phyloP scores from a whole-genome alignment of 1,140 invertebrate genomes.

The Conopomorpha cramerella region DNA sequence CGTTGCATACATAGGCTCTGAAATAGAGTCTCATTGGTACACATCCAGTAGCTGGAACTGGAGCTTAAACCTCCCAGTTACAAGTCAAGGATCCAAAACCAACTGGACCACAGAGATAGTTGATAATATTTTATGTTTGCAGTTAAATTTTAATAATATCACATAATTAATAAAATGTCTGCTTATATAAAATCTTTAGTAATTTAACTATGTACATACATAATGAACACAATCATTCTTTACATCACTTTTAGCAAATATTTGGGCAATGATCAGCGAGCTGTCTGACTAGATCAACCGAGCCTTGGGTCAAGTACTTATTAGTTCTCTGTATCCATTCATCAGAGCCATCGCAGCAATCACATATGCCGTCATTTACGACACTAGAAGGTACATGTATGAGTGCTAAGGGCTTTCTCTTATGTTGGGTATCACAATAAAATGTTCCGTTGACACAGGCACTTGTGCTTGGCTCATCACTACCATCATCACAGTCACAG shows the following conservation, averaged over 20 bases:
- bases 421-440: constrained; percentile 69
- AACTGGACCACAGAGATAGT: too few species aligned
- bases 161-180: too few species aligned
- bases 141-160: too few species aligned
- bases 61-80: too few species aligned
- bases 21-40: too few species aligned
- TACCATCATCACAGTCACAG: constrained; percentile 89
- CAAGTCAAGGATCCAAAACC: too few species aligned
- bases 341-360: constrained; percentile 85
- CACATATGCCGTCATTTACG: constrained; percentile 95
- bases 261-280: constrained; percentile 30
- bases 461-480: constrained; percentile 89
- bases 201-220: neutral
- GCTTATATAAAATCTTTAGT: too few species aligned
- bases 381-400: constrained; percentile 62
- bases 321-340: constrained; percentile 61
- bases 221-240: neutral
- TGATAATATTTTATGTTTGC: too few species aligned
- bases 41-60: too few species aligned
- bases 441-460: constrained; percentile 85
- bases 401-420: constrained; percentile 31
- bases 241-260: constrained; percentile 14
- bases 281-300: constrained; percentile 20
- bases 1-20: too few species aligned
- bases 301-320: constrained; percentile 28